phyloP scores from a whole-genome alignment of 2,888 invertebrate species.

The Melinaea marsaeus region DNA sequence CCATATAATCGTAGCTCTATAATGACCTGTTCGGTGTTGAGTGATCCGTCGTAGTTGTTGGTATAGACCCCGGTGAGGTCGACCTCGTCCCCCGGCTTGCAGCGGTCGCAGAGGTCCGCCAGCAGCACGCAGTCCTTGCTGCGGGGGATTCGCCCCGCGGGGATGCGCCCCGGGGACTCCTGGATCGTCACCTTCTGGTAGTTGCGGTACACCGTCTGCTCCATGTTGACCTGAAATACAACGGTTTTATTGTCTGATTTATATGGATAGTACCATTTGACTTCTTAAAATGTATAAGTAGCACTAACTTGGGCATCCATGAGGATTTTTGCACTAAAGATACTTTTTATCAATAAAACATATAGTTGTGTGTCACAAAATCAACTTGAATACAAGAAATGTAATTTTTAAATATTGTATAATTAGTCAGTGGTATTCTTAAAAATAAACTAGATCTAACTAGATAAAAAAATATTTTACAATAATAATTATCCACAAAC shows the following conservation, averaged over 20 bases:
- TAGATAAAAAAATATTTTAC: not conserved
- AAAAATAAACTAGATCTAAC: too few relatives aligned
- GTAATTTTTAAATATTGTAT: too few relatives aligned
- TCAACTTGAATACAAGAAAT: too few relatives aligned
- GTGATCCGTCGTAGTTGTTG: constrained; percentile 97
- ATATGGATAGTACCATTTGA: too few relatives aligned
- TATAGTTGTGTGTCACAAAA: too few relatives aligned
- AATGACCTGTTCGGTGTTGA: constrained; percentile 91
- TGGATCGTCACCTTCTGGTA: constrained; percentile 98
- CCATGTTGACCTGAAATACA: constrained; percentile 92
- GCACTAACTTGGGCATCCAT: too few relatives aligned
- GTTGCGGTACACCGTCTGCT: constrained; percentile 98
- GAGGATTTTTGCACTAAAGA: too few relatives aligned
- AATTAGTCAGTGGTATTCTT: too few relatives aligned
- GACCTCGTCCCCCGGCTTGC: constrained; percentile 99
- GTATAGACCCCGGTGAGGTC: constrained; percentile 97
- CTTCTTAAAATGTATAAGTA: too few relatives aligned
- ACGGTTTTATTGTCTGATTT: too few relatives aligned
- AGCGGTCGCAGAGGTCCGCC: constrained; percentile 96
- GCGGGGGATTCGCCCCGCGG: constrained; percentile 97
- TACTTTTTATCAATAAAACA: too few relatives aligned
- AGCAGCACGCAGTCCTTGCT: constrained; percentile 97
- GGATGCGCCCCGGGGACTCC: constrained; percentile 98
- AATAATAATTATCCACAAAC: constrained; percentile 59
- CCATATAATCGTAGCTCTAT: too few relatives aligned